phyloP scores from a whole-genome alignment of 2,113 vertebrate species.

The Proterorhinus semilunaris region DNA sequence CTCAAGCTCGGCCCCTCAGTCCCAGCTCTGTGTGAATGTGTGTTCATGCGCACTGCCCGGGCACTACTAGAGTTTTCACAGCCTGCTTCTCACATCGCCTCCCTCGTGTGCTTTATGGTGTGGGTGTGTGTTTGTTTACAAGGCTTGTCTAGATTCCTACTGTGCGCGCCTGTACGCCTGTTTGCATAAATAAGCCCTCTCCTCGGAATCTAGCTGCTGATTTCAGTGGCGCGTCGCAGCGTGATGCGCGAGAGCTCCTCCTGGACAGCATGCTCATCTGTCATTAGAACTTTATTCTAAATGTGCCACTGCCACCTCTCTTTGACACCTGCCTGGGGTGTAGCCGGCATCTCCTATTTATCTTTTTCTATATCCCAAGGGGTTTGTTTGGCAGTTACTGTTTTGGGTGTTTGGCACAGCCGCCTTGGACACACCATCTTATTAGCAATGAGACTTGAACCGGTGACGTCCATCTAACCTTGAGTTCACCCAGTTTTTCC shows the following conservation, averaged over 20 bases:
- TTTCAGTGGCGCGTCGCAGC: conserved; percentile 38
- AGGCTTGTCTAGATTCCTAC: conserved; percentile 74
- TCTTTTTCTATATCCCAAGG: background rate
- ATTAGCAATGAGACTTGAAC: conserved; percentile 53
- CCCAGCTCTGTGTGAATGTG: conserved; percentile 16
- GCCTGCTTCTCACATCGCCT: conserved; percentile 73
- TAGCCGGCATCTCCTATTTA: conserved; percentile 9
- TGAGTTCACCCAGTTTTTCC: conserved; percentile 64
- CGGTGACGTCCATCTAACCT: conserved; percentile 55
- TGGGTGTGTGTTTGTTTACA: conserved; percentile 78
- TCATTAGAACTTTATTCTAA: conserved; percentile 19
- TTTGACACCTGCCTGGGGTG: conserved; percentile 19
- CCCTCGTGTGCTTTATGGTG: conserved; percentile 75
- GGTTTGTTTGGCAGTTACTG: conserved; percentile 33
- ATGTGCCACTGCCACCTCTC: background rate
- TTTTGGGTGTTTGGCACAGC: conserved; percentile 38
- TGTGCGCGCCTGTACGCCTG: conserved; percentile 70
- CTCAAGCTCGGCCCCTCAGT: conserved; percentile 32
- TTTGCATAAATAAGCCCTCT: conserved; percentile 76
- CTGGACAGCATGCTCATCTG: conserved; percentile 48
- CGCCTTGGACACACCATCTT: conserved; percentile 27
- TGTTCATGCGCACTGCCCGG: conserved; percentile 41
- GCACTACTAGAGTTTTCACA: conserved; percentile 71
- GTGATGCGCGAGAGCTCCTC: conserved; percentile 52
- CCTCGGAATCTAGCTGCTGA: conserved; percentile 59